phyloP scores from a whole-genome alignment of 2,113 vertebrate species.

The Pseudorectes ferrugineus region DNA sequence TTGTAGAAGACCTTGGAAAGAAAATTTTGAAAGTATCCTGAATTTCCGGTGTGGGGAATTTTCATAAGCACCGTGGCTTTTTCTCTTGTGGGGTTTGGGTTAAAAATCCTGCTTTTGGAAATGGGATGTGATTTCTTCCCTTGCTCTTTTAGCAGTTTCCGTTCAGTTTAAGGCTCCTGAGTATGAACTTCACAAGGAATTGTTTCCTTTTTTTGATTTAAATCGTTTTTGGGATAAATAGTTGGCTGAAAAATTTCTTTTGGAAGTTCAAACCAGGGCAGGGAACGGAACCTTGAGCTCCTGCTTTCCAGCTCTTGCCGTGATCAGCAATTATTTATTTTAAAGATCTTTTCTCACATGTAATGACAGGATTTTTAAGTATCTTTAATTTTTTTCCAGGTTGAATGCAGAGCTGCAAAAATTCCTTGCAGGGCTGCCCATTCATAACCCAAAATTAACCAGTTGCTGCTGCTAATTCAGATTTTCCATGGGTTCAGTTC shows the following conservation, averaged over 20 bases:
- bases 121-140: accelerated
- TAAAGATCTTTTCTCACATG: background rate
- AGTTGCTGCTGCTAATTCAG: background rate
- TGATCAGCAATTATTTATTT: background rate
- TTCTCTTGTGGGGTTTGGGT: background rate
- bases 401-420: background rate
- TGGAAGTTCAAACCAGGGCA: background rate
- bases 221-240: background rate
- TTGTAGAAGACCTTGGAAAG: background rate
- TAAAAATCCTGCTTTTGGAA: background rate
- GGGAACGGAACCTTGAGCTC: background rate
- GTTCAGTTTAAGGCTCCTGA: background rate
- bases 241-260: background rate
- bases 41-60: background rate
- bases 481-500: background rate
- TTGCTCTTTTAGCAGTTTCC: background rate
- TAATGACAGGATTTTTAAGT: background rate
- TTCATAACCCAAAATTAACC: background rate
- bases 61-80: background rate
- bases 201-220: background rate
- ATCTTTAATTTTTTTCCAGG: background rate
- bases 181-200: background rate
- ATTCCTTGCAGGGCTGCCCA: background rate
- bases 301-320: background rate
- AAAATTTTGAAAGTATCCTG: background rate